Evolutionary conservation across 2,113 vertebrate species (phyloP), one percentile per base, ranked within the genome.

Genomic region (Chionodraco myersi): DNA sequence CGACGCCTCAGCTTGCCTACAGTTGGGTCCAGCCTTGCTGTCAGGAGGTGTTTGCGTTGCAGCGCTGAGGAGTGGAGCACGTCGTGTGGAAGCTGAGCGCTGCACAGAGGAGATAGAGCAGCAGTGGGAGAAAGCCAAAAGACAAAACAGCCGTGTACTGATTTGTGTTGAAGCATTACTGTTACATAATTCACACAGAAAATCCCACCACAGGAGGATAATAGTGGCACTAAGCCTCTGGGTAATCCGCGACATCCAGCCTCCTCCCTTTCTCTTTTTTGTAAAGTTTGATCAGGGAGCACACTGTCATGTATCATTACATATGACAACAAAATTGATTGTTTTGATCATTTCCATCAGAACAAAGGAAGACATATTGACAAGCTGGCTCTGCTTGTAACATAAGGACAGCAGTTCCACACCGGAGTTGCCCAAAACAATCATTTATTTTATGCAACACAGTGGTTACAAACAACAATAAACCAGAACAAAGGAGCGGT

Each of bases 181-280:
- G 90, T 97, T 97, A 96, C 75, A 79, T 95, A 95, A 97, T 94
- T 93, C 77, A 63, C 75, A 80, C 93, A 93, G 92, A 94, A 95
- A 95, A 95, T 94, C 95, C 93, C 94, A 62, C 75, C 76, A 49
- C 61, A 77, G 64, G 88, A 91, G 95, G 94, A 95, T 91, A 94
- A 95, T 93, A 86, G 87, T 34, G n/a, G 88, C 89, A 93, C 92
- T 96, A 97, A 97, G 95, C 94, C 91, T 54, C 89, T 72, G 72
- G 61, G 67, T 53, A 88, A 88, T 88, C 83, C 52, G 8, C 63
- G 7, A 47, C 66, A 77, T 73, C 75, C 68, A 53, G 8, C 68
- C 48, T 15, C 51, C 5, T 11, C 16, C 60, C 23, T 36, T 21
- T 14, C 6, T 16, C 1, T 44, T 18, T 10, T n/a, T 56, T 49